Evolutionary conservation across 2,113 vertebrate genomes (phyloP).

Genomic region (Enhydra lutris): DNA sequence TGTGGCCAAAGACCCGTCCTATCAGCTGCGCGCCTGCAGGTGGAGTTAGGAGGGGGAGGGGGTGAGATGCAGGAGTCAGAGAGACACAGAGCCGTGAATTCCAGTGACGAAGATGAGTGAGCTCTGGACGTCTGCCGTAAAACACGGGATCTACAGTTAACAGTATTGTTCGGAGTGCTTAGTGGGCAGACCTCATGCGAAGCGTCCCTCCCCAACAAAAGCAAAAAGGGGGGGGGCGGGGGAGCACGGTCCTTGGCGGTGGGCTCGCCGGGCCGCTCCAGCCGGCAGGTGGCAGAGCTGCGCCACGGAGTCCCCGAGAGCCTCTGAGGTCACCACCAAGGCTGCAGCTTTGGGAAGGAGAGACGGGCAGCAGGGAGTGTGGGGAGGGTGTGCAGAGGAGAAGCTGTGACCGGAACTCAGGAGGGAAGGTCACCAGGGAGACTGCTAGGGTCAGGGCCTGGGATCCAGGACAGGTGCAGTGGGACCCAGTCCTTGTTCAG

Average conservation of each 20-base stretch:
- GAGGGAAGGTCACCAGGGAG: not conserved
- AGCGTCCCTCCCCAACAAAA: not conserved
- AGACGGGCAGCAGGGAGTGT: too few relatives aligned
- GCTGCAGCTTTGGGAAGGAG: not conserved
- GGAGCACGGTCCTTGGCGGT: not conserved
- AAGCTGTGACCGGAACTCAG: not conserved
- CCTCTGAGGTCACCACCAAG: accelerated
- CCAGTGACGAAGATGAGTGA: not conserved
- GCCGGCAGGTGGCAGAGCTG: conserved; percentile 52
- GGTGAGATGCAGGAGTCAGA: not conserved
- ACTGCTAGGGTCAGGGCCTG: too few relatives aligned
- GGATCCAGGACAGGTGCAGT: not conserved
- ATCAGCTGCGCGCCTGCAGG: not conserved
- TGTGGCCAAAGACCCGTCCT: not conserved
- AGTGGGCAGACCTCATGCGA: not conserved
- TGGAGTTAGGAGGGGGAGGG: not conserved
- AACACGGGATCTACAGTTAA: not conserved
- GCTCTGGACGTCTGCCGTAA: not conserved
- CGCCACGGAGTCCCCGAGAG: not conserved
- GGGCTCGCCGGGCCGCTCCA: too few relatives aligned
- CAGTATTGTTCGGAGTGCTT: not conserved
- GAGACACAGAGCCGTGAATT: not conserved
- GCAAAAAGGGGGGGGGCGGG: not conserved
- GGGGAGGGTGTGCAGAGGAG: not conserved
- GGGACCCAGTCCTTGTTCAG: not conserved